Evolutionary conservation across 1,140 invertebrate species (phyloP).

Genomic region (Drosophila novamexicana): DNA sequence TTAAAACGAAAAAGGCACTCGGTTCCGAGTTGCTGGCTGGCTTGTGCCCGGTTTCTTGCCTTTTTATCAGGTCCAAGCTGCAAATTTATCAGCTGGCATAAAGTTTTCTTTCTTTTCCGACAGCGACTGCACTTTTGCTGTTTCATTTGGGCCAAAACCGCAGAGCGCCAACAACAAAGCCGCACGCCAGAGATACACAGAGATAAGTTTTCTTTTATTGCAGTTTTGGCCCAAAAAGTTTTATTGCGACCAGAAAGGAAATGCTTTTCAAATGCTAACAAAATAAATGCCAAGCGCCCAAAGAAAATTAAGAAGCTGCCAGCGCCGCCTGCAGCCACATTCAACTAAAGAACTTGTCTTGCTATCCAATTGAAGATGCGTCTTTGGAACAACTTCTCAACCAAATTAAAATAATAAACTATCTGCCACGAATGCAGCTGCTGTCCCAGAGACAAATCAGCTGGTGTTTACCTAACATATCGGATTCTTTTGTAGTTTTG

Average conservation of each 20-base stretch:
- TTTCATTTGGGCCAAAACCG: conserved; percentile 39
- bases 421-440: conserved; percentile 53
- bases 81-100: conserved; percentile 80
- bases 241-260: conserved; percentile 72
- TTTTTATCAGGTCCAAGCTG: conserved; percentile 76
- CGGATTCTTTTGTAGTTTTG: conserved; percentile 25
- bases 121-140: conserved; percentile 23
- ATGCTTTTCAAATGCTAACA: conserved; percentile 63
- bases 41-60: conserved; percentile 11
- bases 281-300: conserved; percentile 52
- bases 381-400: conserved; percentile 58
- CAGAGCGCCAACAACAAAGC: conserved; percentile 15
- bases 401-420: conserved; percentile 74
- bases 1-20: conserved; percentile 34
- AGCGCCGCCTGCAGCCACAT: conserved; percentile 36
- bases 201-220: conserved; percentile 82
- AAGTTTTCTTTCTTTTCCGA: conserved; percentile 61
- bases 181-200: conserved; percentile 36
- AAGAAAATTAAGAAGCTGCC: conserved; percentile 69
- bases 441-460: conserved; percentile 24
- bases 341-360: conserved; percentile 62
- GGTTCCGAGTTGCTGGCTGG: conserved; percentile 10
- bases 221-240: conserved; percentile 69
- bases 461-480: conserved; percentile 26
- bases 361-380: conserved; percentile 64